A percentile compares a stretch with the other conserved stretches of the same genome.
These are phyloP conservation scores for Thymallus thymallus DNA, from an alignment of 2,113 vertebrate genomes.

Conservation along the genomic window DNA sequence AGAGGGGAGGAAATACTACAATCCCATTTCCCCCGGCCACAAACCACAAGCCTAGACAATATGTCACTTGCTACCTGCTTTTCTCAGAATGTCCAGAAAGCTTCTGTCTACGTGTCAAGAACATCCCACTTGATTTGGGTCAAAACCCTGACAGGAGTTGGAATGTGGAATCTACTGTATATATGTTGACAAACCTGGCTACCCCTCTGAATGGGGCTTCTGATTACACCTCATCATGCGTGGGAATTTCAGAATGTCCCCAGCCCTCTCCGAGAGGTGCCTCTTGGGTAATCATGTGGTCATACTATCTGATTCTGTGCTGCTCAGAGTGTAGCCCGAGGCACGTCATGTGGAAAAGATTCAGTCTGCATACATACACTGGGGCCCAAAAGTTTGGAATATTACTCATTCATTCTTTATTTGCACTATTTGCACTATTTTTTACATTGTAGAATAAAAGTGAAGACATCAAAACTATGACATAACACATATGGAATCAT, in stretches of 20 bases:
- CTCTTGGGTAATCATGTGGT: slow-evolving; percentile 78
- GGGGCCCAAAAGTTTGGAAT: too few relatives aligned
- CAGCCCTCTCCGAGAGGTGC: slow-evolving; percentile 56
- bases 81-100: slow-evolving; percentile 56
- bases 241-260: slow-evolving; percentile 46
- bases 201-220: slow-evolving; percentile 73
- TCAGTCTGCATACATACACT: slow-evolving; percentile 66
- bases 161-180: slow-evolving; percentile 73
- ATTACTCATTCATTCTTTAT: too few relatives aligned
- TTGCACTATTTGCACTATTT: too few relatives aligned
- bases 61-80: slow-evolving; percentile 61
- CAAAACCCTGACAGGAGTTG: slow-evolving; percentile 68
- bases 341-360: slow-evolving; percentile 79
- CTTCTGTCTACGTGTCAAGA: slow-evolving; percentile 16
- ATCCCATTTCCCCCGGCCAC: slow-evolving; percentile 56
- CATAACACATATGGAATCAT: too few relatives aligned
- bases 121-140: slow-evolving; percentile 52
- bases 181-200: slow-evolving; percentile 76
- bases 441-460: too few relatives aligned
- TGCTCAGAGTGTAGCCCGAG: too few relatives aligned
- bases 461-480: too few relatives aligned
- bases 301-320: slow-evolving; percentile 78
- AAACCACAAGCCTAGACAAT: slow-evolving; percentile 65
- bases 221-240: slow-evolving; percentile 75
- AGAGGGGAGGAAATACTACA: slow-evolving; percentile 52